Evolutionary conservation across 92 coral and sea anemone genomes (phyloP), one percentile per base, ranked within the genome.

Genomic region (Ricordea florida): DNA sequence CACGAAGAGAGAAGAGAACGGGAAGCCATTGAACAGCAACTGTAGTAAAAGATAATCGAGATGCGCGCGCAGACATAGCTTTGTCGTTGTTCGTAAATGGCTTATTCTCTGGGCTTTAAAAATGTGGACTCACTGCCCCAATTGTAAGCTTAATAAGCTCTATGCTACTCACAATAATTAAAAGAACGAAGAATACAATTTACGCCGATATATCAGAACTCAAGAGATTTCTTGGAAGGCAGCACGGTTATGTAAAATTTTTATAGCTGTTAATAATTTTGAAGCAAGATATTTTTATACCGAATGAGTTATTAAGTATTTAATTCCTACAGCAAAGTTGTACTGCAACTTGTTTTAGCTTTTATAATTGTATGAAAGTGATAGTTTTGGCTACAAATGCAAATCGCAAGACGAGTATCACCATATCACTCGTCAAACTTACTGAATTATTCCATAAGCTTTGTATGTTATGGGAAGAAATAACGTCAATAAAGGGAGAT

Each of bases 221-320:
- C 45, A 51, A 37, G 31, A 60, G 59, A 57, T 43, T 73, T 71
- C 50, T 22, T 10, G 67, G 6, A 38, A 40, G 21, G 28, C 48
- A 53, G 22, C 11, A 35, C 33, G 14, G 21, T 55, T 32, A 10
- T 70, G 77, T 70, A 53, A 38, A 70, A 52, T 70, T 67, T 66
- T 82, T 16, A 72, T 49, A 84, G 89, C 67, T 84, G 89, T 84
- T 62, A 72, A 84, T 76, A 76, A 84, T 68, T 82, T 82, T 53
- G 79, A 84, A 84, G 79, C 79, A 69, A 68, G 66, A 84, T 84
- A 66, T 84, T 83, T 83, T 66, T 83, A 70, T 83, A 56, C 79
- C 15, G 48, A 72, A 51, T 79, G 75, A 58, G 89, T 37, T 43
- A 33, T 55, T 57, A 65, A 76, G 72, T 83, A 83, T 83, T 83